Percentiles rank a stretch among this genome's conserved stretches.
Evolutionary conservation across 2,113 vertebrate species (phyloP).

Genomic region (Ctenomys sociabilis): DNA sequence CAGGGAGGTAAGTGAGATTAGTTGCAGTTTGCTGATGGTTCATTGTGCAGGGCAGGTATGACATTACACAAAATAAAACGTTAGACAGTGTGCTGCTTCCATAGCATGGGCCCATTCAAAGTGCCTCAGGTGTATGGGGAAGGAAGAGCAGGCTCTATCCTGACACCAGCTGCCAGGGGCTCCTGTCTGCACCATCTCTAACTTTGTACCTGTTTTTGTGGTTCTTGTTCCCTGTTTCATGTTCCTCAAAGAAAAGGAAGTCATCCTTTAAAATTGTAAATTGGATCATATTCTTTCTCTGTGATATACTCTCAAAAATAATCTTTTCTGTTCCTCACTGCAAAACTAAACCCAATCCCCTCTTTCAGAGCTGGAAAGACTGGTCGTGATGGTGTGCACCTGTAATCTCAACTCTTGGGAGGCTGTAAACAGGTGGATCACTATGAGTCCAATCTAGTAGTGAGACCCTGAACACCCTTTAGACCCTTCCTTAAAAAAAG

Average conservation of each 20-base stretch:
- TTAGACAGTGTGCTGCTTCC: not conserved
- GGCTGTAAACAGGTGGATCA: no score
- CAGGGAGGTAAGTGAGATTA: not conserved
- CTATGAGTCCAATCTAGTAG: no score
- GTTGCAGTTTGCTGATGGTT: not conserved
- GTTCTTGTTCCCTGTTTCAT: not conserved
- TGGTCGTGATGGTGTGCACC: no score
- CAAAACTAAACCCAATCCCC: not conserved
- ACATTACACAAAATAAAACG: not conserved
- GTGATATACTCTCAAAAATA: not conserved
- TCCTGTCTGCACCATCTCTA: not conserved
- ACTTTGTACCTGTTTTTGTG: not conserved
- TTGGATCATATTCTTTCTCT: not conserved
- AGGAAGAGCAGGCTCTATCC: fast-evolving
- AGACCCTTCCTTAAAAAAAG: no score
- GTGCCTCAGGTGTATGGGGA: fast-evolving
- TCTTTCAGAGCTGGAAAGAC: not conserved
- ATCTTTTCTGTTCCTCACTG: not conserved
- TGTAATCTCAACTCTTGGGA: no score
- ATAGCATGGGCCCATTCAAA: not conserved
- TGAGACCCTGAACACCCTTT: no score
- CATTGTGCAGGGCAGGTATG: not conserved
- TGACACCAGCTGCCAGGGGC: not conserved
- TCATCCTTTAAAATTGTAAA: slow-evolving; percentile 20
- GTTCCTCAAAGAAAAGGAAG: not conserved